These are phyloP conservation scores for Vombatus ursinus DNA, from an alignment of 2,113 vertebrate genomes.

Conservation along the genomic window DNA sequence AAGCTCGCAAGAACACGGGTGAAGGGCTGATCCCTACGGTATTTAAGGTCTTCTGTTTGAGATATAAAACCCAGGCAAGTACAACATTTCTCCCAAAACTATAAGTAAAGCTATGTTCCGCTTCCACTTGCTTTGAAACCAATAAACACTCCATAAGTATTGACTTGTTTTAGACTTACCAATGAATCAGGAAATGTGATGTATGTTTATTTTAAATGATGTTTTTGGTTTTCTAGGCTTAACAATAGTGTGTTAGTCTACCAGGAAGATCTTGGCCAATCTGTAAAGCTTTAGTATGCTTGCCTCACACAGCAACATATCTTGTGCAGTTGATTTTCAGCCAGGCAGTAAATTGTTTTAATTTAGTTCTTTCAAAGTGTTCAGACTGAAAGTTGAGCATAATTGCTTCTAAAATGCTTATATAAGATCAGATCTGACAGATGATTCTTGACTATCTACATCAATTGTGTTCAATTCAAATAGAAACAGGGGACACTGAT, in stretches of 20 bases:
- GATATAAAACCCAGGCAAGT: background rate
- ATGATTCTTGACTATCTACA: background rate
- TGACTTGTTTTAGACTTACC: background rate
- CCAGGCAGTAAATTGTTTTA: background rate
- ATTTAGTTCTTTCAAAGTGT: background rate
- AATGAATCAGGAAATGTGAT: background rate
- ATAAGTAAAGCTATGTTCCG: background rate
- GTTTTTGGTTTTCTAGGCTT: background rate
- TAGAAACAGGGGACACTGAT: background rate
- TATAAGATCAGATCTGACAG: background rate
- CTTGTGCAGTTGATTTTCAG: background rate
- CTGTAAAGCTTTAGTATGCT: background rate
- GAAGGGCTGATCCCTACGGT: background rate
- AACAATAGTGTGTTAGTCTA: background rate
- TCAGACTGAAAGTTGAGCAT: background rate
- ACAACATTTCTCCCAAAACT: background rate
- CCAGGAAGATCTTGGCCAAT: background rate
- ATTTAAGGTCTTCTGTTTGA: background rate
- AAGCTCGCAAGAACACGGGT: background rate
- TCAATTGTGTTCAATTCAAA: background rate
- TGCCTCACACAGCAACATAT: background rate
- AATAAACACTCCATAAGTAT: background rate
- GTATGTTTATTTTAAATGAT: background rate
- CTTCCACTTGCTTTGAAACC: background rate
- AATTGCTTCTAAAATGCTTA: background rate